Conservation (phyloP, 2,113 vertebrate genomes). For the Piprites chloris region DNA sequence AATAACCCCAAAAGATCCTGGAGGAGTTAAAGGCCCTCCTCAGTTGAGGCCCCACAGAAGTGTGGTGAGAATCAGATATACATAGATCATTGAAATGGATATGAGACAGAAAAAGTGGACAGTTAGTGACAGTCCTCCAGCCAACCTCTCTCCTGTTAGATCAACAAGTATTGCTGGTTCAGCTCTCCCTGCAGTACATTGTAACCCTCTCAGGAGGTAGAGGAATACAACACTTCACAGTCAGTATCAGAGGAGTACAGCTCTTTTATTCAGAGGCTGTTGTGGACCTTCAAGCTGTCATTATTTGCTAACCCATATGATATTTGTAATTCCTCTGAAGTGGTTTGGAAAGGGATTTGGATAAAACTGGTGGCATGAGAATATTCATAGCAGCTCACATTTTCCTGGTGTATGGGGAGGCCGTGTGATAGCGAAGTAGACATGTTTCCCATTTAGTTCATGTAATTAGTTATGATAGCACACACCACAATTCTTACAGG, state of each 20-base stretch:
- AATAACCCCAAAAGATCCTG: not conserved
- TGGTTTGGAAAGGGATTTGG: not conserved
- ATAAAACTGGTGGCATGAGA: not conserved
- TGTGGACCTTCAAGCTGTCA: not conserved
- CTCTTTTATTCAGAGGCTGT: not conserved
- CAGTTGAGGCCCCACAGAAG: not conserved
- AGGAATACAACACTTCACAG: not conserved
- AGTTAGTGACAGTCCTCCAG: not conserved
- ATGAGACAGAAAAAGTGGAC: not conserved
- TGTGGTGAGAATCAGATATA: not conserved
- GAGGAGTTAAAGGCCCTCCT: not conserved
- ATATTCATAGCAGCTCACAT: not conserved
- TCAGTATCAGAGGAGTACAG: not conserved
- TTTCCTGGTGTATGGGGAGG: not conserved
- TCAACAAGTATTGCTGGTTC: not conserved
- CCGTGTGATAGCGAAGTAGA: not conserved
- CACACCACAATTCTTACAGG: not conserved
- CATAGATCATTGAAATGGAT: accelerated
- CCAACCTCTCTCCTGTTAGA: not conserved
- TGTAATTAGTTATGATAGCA: not conserved
- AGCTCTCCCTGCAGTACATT: not conserved
- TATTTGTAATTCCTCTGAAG: not conserved
- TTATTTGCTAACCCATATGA: not conserved
- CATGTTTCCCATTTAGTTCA: not conserved
- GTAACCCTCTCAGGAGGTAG: accelerated